Base-by-base conservation (phyloP, 2,113 vertebrate species). In the Bufo bufo region DNA sequence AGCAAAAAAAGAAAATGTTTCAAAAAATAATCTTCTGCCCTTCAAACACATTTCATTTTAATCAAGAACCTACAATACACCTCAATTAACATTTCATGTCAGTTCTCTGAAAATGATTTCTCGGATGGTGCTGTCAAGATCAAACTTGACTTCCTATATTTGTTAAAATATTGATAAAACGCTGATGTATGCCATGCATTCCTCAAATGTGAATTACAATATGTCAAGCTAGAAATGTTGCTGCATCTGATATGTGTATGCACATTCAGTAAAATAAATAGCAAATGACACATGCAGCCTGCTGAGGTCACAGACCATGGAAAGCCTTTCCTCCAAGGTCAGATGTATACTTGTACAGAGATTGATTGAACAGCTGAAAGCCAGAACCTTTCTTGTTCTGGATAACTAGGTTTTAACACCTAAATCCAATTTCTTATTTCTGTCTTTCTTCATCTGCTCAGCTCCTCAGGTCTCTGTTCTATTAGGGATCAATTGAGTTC, bases 391-490 rank as follows among this genome's bases (percentile, higher is more conserved):
- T 47, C 87, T 89, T 89, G 87, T 89, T 84, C 82, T 66, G 87
- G 87, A 89, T 89, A 89, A 89, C 87, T 89, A 89, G 87, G 87
- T 89, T 89, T 84, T 89, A 89, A 84, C 87, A 89, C 81, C 82
- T 89, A 89, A 89, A 89, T 88, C 87, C 87, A 89, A 89, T 89
- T 89, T 89, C 87, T 89, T 89, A 89, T 89, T 89, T 89, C 82
- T 89, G 87, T 89, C 87, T 89, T 89, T 84, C 87, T 89, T 89
- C 87, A 89, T 89, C 87, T 84, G 61, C 23, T 52, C 87, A 89
- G 75, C 81, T 89, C 72, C 82, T 84, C 45, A 63, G 87, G 87
- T 89, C 82, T 84, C 81, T 78, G 58, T 87, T 87, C 82, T 89
- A 89, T 89, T 89, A 89, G 82, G 63, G 81, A 77, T 89, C 87